phyloP scores from a whole-genome alignment of 2,113 vertebrate species.

The Naja naja region DNA sequence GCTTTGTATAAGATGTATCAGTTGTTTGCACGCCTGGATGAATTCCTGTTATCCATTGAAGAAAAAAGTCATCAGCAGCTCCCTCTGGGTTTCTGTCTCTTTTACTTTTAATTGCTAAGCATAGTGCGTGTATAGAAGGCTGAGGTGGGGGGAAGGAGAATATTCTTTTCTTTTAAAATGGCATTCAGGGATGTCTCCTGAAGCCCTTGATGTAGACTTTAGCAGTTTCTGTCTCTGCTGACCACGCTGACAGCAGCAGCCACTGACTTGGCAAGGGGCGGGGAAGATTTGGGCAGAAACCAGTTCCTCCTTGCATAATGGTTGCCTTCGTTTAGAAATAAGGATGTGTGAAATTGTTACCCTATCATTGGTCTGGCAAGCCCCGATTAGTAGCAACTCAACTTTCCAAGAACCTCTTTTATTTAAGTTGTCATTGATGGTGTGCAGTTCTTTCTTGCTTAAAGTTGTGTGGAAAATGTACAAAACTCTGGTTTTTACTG shows the following conservation, averaged over 20 bases:
- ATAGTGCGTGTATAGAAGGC: not conserved
- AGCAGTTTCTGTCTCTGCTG: not conserved
- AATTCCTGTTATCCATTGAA: not conserved
- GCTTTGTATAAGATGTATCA: not conserved
- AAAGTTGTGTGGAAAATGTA: not conserved
- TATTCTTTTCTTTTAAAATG: not conserved
- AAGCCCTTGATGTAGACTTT: not conserved
- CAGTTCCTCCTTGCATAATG: not conserved
- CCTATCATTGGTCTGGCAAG: not conserved
- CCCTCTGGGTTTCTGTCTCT: not conserved
- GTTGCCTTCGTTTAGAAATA: not conserved
- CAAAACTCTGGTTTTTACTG: not conserved
- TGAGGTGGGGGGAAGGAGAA: not conserved
- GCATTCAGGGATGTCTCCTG: not conserved
- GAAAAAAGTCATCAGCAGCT: constrained; percentile 14
- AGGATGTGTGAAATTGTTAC: not conserved
- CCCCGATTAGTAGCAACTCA: not conserved
- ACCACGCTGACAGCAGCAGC: not conserved
- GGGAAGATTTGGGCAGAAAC: not conserved
- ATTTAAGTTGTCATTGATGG: not conserved
- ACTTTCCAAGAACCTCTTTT: not conserved
- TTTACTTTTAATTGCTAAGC: not conserved
- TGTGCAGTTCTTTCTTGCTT: not conserved
- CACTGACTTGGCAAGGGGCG: not conserved
- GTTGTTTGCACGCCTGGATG: not conserved